Evolutionary conservation across 2,888 invertebrate genomes (phyloP).

Genomic region (Drosophila picticornis): DNA sequence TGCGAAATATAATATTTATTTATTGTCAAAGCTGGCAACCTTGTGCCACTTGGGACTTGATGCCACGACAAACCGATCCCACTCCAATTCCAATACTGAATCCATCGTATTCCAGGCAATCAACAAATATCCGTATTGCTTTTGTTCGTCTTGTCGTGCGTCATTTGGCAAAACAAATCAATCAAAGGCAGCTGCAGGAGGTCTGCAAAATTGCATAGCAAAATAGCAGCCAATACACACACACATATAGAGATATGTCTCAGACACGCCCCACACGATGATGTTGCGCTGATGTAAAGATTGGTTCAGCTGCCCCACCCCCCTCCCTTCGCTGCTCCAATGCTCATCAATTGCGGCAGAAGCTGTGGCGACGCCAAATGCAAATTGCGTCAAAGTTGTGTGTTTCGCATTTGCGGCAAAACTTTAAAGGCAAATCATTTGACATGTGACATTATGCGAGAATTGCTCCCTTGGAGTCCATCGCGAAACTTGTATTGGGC

Average conservation of each 20-base stretch:
- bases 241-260: background rate
- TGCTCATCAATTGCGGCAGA: constrained; percentile 52
- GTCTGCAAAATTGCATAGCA: constrained; percentile 47
- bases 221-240: constrained; percentile 31
- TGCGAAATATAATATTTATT: constrained; percentile 40
- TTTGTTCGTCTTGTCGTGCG: constrained; percentile 56
- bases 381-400: constrained; percentile 64
- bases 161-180: constrained; percentile 77
- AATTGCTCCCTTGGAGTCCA: constrained; percentile 35
- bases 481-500: constrained; percentile 10
- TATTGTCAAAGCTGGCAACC: constrained; percentile 30
- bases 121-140: constrained; percentile 46
- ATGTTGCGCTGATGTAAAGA: constrained; percentile 17
- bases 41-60: constrained; percentile 50
- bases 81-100: constrained; percentile 8
- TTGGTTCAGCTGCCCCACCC: background rate
- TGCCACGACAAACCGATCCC: constrained; percentile 29
- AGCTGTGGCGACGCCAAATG: constrained; percentile 69
- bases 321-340: background rate
- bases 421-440: constrained; percentile 71
- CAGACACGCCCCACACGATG: constrained; percentile 50
- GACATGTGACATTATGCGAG: constrained; percentile 69
- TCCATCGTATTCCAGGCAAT: constrained; percentile 35
- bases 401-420: constrained; percentile 52
- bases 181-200: constrained; percentile 65